Percentiles rank a stretch among this genome's conserved stretches.
Conservation (phyloP, 2,888 invertebrate genomes). For the Epsilonema sp. region DNA sequence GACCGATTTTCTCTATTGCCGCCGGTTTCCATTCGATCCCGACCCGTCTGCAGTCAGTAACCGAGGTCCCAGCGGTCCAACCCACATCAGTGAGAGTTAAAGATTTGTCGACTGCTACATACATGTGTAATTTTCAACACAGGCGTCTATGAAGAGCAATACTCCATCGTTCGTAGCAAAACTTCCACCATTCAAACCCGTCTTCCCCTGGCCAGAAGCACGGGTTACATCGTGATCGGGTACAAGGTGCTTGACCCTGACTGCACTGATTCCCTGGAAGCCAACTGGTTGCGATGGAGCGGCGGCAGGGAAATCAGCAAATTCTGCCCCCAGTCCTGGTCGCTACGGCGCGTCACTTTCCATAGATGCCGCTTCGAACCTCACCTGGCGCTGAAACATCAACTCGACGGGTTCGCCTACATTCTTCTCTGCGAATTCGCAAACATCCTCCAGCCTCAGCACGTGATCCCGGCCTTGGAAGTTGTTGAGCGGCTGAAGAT, state of each 20-base stretch:
- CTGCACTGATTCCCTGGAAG: slow-evolving; percentile 14
- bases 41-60: too few species aligned
- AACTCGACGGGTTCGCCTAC: slow-evolving; percentile 15
- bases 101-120: too few species aligned
- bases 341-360: slow-evolving; percentile 19
- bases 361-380: slow-evolving; percentile 6
- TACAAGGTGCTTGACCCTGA: slow-evolving; percentile 20
- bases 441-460: slow-evolving; percentile 22
- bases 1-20: too few species aligned
- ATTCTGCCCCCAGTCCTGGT: slow-evolving; percentile 22
- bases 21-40: too few species aligned
- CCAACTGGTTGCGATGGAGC: slow-evolving; percentile 22
- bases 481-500: slow-evolving; percentile 22
- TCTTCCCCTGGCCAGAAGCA: slow-evolving; percentile 17
- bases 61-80: too few species aligned
- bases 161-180: too few species aligned
- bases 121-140: too few species aligned
- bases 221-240: slow-evolving; percentile 23
- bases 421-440: slow-evolving; percentile 25
- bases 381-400: not conserved
- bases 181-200: too few species aligned
- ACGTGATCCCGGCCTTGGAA: slow-evolving; percentile 22
- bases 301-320: slow-evolving; percentile 26
- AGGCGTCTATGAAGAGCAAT: too few species aligned
- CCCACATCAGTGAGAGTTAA: too few species aligned